phyloP scores from a whole-genome alignment of 1,140 invertebrate genomes.

The Panagrolaimus sp. region DNA sequence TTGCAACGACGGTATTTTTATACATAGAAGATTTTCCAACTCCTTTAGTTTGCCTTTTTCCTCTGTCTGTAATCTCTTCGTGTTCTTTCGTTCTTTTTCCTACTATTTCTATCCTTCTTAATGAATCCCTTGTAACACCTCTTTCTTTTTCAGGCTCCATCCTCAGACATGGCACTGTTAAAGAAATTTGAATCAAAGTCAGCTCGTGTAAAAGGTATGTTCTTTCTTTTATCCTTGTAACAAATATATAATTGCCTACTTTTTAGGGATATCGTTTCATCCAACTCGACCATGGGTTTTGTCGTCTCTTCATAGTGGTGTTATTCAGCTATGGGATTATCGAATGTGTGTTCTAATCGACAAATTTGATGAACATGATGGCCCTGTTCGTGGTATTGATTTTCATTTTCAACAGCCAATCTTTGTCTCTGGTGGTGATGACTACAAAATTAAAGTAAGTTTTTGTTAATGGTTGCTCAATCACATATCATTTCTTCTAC shows the following conservation, averaged over 20 bases:
- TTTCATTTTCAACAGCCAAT: slow-evolving; percentile 96
- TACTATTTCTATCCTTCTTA: too few species aligned
- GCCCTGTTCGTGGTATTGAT: slow-evolving; percentile 92
- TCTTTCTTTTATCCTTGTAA: slow-evolving; percentile 18
- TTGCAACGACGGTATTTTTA: background rate
- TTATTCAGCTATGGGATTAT: slow-evolving; percentile 99
- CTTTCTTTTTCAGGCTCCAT: background rate
- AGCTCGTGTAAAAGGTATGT: slow-evolving; percentile 80
- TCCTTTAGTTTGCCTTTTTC: background rate
- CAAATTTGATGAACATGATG: slow-evolving; percentile 99
- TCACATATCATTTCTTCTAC: background rate
- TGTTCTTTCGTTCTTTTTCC: too few species aligned
- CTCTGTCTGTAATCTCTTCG: too few species aligned
- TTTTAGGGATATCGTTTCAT: slow-evolving; percentile 81
- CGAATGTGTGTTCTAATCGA: slow-evolving; percentile 97
- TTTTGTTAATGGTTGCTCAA: background rate
- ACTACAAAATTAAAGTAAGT: slow-evolving; percentile 93
- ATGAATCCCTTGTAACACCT: too few species aligned
- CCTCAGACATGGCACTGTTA: slow-evolving; percentile 70
- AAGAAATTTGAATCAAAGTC: slow-evolving; percentile 99
- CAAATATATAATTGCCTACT: too few species aligned
- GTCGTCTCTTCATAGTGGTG: slow-evolving; percentile 92
- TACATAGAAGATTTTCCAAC: too few species aligned
- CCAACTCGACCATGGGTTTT: slow-evolving; percentile 95
- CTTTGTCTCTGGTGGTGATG: slow-evolving; percentile 97